Base-by-base conservation (phyloP, 2,113 vertebrate species). In the Periophthalmus modestus region DNA sequence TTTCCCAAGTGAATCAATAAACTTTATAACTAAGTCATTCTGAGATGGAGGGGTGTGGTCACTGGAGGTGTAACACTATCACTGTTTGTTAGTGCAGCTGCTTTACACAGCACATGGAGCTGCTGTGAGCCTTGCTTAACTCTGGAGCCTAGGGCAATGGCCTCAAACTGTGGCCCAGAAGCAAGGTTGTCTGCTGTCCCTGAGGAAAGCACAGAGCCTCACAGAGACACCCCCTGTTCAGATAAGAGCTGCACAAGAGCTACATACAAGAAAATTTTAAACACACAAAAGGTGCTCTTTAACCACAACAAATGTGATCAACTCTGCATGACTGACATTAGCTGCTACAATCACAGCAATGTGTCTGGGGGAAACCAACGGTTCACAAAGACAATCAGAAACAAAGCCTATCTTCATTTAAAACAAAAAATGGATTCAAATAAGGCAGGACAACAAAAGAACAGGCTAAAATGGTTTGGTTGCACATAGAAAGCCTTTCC, bases 21-120 rank as follows among this genome's bases (percentile, higher is more conserved):
- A 21, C 15, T 52, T 52, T 52, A 14, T 19, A 6, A 2, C 50
- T 14, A 52, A 52, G 57, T 24, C 21, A 74, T 28, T 54, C 50
- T 73, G 74, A 75, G 55, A 47, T 69, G 47, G n/a, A 79, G 21
- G 66, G 72, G 62, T 14, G 70, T 83, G 28, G 28, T 65, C 61
- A 69, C 75, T 67, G 61, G 78, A 80, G 68, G 47, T 62, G 80
- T 76, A 89, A 89, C 5, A 71, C 78, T 81, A 85, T 85, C 61
- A 70, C 77, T 75, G 43, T 73, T 69, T 79, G 57, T 85, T 84
- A 75, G 85, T 19, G 82, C 82, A 88, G 86, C 83, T 86, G 86
- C 78, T 48, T n/a, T 10, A 55, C 66, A 82, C 70, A 82, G 47
- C 58, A 14, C 82, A 39, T 55, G 13, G 2, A 13, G 34, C 66